Base-by-base conservation (phyloP, 2,113 vertebrate species). In the Glareola pratincola region DNA sequence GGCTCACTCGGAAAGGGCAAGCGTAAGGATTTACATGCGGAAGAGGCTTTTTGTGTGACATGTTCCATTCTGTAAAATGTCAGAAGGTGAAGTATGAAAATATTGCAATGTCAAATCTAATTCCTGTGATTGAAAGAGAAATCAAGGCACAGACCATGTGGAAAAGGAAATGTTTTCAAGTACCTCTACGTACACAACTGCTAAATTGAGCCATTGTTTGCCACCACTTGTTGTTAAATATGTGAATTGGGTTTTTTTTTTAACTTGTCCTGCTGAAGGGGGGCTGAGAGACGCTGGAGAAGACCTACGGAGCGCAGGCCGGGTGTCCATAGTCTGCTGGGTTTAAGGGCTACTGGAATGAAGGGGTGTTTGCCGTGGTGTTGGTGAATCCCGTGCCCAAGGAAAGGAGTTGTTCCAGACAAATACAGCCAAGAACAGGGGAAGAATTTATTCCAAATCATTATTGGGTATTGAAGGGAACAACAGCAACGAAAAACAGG, bases 1-100 rank as follows among this genome's bases (percentile, higher is more conserved):
- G 5, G 6, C 15, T 17, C 7, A 0, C 2, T 4, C 9, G 36
- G 26, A 16, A 20, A 15, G 0, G 2, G 17, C 3, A 16, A 34
- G 37, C 14, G 7, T 18, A 45, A 48, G 47, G 5, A 6, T 14
- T 47, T 14, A 39, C 13, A n/a, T 12, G 36, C 20, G 26, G 34
- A 48, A 36, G 6, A 9, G 60, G 9, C 27, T 45, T 8, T n/a
- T 45, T 37, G 9, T 71, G 30, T 27, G 6, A 16, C 1, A 1
- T 16, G 11, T 27, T 57, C 20, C 4, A 5, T 7, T 41, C 12
- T 1, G 6, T 50, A 57, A 68, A 11, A 17, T 45, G 20, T 63
- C 6, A 23, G 74, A 63, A 32, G 24, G 32, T 64, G 36, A 34
- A 78, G 14, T 18, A 6, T 17, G 22, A 27, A 32, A 78, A 27